Conservation (phyloP, 2,113 vertebrate species). For the Sorex fumeus region DNA sequence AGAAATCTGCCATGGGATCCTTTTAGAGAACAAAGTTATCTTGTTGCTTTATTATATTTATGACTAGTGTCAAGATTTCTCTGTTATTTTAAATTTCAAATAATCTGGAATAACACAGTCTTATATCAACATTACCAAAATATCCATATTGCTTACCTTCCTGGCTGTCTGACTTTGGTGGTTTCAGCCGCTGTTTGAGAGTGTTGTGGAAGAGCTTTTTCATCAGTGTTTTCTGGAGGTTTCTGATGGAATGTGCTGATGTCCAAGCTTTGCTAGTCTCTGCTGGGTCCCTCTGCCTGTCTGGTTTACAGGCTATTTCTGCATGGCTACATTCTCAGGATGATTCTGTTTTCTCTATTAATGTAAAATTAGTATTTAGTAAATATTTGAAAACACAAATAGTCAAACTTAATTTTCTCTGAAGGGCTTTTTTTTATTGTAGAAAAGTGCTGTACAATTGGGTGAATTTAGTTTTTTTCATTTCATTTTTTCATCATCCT, state of each 20-base stretch:
- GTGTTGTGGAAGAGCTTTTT: slow-evolving; percentile 70
- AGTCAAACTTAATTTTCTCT: slow-evolving; percentile 11
- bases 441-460: background rate
- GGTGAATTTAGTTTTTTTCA: slow-evolving; percentile 16
- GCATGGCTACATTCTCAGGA: slow-evolving; percentile 46
- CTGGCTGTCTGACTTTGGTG: slow-evolving; percentile 66
- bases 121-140: background rate
- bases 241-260: slow-evolving; percentile 90
- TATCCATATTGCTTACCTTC: slow-evolving; percentile 80
- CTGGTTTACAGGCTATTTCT: slow-evolving; percentile 74
- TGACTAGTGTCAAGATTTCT: slow-evolving; percentile 10
- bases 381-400: background rate
- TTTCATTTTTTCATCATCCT: no score
- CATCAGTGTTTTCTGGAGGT: slow-evolving; percentile 74
- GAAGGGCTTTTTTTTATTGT: slow-evolving; percentile 10
- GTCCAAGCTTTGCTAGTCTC: slow-evolving; percentile 67
- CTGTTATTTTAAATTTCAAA: background rate
- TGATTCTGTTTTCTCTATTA: slow-evolving; percentile 22
- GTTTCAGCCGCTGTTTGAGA: slow-evolving; percentile 56
- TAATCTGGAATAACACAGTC: slow-evolving; percentile 49
- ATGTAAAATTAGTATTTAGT: background rate
- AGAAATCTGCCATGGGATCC: background rate
- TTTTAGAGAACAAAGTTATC: slow-evolving; percentile 21
- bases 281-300: slow-evolving; percentile 84
- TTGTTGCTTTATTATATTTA: slow-evolving; percentile 37